phyloP scores from a whole-genome alignment of 1,140 invertebrate species.

The Drosophila willistoni region DNA sequence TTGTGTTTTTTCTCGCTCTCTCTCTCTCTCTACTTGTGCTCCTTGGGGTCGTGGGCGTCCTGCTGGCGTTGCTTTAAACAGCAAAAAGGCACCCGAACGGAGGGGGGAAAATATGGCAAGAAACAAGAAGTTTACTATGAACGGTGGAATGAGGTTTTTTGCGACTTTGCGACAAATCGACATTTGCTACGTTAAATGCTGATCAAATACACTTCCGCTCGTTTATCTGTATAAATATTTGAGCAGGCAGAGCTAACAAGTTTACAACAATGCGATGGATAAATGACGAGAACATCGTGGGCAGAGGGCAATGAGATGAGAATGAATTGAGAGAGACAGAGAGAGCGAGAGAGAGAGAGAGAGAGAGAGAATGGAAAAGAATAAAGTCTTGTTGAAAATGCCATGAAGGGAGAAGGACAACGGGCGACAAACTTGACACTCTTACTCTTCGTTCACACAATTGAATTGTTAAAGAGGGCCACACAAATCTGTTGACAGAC shows the following conservation, averaged over 20 bases:
- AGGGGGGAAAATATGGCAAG: neutral
- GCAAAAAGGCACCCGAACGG: neutral
- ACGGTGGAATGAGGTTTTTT: neutral
- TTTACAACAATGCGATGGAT: constrained; percentile 42
- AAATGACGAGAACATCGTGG: constrained; percentile 24
- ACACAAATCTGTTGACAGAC: constrained; percentile 52
- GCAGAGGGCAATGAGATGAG: constrained; percentile 12
- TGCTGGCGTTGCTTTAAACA: neutral
- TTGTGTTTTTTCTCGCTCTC: constrained; percentile 17
- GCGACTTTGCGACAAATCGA: constrained; percentile 58
- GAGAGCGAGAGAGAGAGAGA: too few relatives aligned
- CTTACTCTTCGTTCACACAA: constrained; percentile 42
- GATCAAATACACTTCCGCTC: constrained; percentile 76
- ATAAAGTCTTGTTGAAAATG: neutral
- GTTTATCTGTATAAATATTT: constrained; percentile 81
- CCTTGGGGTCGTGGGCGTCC: too few relatives aligned
- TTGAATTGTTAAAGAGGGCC: constrained; percentile 68
- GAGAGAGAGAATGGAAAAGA: constrained; percentile 24
- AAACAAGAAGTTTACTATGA: neutral
- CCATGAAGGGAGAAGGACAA: neutral
- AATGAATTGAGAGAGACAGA: constrained; percentile 5
- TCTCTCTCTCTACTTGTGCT: neutral
- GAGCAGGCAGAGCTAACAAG: constrained; percentile 62
- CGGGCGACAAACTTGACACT: neutral
- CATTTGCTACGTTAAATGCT: constrained; percentile 75